Evolutionary conservation across 2,888 invertebrate species (phyloP).

Genomic region (Amphipyra tragopoginis): DNA sequence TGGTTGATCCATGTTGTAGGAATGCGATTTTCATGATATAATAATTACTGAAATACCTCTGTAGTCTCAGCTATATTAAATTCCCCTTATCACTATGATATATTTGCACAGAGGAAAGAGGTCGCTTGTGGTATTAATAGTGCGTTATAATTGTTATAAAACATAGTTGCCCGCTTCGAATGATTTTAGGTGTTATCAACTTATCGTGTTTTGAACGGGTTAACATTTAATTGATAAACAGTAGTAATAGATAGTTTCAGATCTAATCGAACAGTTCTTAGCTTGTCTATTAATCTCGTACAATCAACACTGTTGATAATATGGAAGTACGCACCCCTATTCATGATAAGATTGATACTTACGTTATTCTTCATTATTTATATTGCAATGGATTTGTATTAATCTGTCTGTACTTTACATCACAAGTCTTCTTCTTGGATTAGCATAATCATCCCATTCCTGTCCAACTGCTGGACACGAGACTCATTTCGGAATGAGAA

Average conservation of each 20-base stretch:
- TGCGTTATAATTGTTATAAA: too few relatives aligned
- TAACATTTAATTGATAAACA: neutral
- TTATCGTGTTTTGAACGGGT: neutral
- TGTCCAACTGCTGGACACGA: too few relatives aligned
- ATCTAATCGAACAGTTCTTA: neutral
- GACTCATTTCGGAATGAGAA: too few relatives aligned
- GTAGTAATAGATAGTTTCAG: neutral
- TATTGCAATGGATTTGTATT: too few relatives aligned
- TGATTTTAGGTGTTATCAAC: slow-evolving; percentile 2
- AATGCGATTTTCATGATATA: slow-evolving; percentile 9
- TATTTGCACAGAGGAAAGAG: slow-evolving; percentile 46
- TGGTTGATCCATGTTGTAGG: neutral
- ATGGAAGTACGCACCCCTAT: neutral
- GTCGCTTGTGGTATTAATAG: slow-evolving; percentile 51
- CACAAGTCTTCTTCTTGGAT: too few relatives aligned
- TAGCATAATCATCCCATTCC: too few relatives aligned
- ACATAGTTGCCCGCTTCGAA: slow-evolving; percentile 6
- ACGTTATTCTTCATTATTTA: neutral
- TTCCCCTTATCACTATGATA: slow-evolving; percentile 36
- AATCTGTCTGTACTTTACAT: too few relatives aligned
- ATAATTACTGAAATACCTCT: slow-evolving; percentile 5
- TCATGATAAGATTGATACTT: neutral
- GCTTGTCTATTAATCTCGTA: too few relatives aligned
- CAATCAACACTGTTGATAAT: slow-evolving; percentile 2
- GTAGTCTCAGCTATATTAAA: slow-evolving; percentile 12